These are phyloP conservation scores for Actinemys pallida DNA, from an alignment of 2,113 vertebrate genomes.

Conservation along the genomic window DNA sequence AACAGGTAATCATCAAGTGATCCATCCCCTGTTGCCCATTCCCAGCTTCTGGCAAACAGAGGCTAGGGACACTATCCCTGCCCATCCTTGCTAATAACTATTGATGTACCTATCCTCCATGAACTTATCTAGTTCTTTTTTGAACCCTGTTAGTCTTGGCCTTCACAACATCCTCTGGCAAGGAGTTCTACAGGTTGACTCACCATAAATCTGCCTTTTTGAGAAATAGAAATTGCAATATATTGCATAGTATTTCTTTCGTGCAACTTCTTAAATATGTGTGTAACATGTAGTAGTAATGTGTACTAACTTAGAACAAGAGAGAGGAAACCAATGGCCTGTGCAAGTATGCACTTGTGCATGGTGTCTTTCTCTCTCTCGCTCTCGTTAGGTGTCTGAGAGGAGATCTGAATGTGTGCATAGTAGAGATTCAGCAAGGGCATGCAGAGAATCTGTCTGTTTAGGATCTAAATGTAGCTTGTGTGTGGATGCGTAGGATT, in stretches of 20 bases:
- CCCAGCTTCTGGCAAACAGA: too few species aligned
- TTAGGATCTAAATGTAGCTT: neutral
- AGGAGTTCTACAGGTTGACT: neutral
- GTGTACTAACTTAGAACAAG: neutral
- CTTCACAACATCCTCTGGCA: too few species aligned
- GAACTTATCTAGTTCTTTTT: too few species aligned
- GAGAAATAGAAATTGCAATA: neutral
- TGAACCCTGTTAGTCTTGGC: too few species aligned
- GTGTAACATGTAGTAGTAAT: neutral
- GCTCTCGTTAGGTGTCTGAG: neutral
- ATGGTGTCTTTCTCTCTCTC: neutral
- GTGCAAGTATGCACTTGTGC: neutral
- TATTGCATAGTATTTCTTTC: neutral
- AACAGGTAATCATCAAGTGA: too few species aligned
- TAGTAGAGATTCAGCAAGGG: neutral
- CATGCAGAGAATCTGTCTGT: neutral
- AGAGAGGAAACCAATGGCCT: neutral
- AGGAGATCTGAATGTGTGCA: neutral
- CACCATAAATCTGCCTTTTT: neutral
- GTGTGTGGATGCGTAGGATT: neutral
- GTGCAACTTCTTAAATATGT: neutral
- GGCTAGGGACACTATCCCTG: too few species aligned
- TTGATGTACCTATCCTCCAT: too few species aligned
- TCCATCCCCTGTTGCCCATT: too few species aligned
- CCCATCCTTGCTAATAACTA: too few species aligned